Evolutionary conservation across 2,888 invertebrate genomes (phyloP).

Genomic region (Anthoptus insignis): DNA sequence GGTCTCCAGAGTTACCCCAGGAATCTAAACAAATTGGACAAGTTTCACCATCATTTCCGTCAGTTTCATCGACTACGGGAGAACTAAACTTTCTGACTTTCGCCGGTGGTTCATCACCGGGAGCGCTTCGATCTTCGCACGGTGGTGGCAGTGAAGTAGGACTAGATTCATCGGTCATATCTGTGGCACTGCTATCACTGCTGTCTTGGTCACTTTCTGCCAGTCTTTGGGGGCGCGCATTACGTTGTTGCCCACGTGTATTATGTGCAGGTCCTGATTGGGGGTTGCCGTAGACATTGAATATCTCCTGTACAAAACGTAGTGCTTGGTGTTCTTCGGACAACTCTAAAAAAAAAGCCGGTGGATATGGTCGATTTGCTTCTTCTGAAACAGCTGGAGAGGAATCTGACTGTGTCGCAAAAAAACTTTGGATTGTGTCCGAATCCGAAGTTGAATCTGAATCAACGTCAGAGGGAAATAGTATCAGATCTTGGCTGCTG

Average conservation of each 20-base stretch:
- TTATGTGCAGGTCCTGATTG: no score
- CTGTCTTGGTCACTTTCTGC: neutral
- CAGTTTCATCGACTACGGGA: slow-evolving; percentile 58
- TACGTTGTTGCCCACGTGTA: neutral
- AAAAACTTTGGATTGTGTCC: neutral
- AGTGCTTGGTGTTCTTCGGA: no score
- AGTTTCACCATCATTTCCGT: slow-evolving; percentile 88
- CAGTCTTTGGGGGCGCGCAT: neutral
- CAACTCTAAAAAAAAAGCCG: no score
- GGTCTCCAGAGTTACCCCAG: slow-evolving; percentile 95
- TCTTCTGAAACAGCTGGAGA: no score
- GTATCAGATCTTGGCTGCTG: neutral
- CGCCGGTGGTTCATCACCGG: slow-evolving; percentile 56
- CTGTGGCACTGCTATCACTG: neutral
- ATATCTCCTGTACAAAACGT: no score
- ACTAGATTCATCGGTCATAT: neutral
- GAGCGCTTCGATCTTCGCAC: neutral
- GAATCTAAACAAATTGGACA: slow-evolving; percentile 97
- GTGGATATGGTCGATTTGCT: no score
- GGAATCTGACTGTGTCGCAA: no score
- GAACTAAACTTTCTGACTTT: slow-evolving; percentile 67
- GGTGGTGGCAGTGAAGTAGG: no score
- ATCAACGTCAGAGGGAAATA: neutral
- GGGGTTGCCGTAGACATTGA: neutral
- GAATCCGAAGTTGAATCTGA: neutral